Evolutionary conservation across 2,797 vertebrate genomes (phyloP).

Genomic region (Thaleichthys pacificus): DNA sequence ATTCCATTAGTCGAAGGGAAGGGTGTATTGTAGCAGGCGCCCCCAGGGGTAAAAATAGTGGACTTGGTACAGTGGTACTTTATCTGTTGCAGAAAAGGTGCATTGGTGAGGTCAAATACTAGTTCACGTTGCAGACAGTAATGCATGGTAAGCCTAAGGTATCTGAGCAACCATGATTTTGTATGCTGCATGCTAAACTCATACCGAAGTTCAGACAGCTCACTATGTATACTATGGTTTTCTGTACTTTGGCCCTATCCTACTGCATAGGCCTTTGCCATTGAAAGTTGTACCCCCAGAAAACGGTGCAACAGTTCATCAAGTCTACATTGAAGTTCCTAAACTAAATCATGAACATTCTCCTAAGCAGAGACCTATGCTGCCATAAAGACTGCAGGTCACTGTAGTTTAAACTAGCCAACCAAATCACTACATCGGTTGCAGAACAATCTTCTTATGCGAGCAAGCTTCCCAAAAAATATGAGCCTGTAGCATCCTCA

Average conservation of each 20-base stretch:
- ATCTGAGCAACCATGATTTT: neutral
- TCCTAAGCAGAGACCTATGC: slow-evolving; percentile 29
- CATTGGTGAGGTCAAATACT: slow-evolving; percentile 13
- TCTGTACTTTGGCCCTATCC: neutral
- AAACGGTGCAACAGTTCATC: neutral
- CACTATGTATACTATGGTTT: neutral
- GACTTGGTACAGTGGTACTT: neutral
- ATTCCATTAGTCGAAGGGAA: slow-evolving; percentile 15
- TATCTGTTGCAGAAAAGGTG: slow-evolving; percentile 13
- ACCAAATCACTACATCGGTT: slow-evolving; percentile 38
- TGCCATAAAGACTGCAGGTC: slow-evolving; percentile 24
- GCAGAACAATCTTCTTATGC: slow-evolving; percentile 21
- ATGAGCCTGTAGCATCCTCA: slow-evolving; percentile 51
- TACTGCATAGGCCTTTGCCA: too few species aligned
- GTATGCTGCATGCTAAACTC: neutral
- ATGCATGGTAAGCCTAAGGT: neutral
- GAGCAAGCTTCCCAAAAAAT: slow-evolving; percentile 42
- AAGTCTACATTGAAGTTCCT: slow-evolving; percentile 13
- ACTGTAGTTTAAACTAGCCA: slow-evolving; percentile 44
- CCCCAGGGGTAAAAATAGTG: slow-evolving; percentile 17
- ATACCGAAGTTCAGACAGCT: neutral
- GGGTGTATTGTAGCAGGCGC: slow-evolving; percentile 3
- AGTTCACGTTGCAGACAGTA: neutral
- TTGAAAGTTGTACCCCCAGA: neutral
- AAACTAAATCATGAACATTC: slow-evolving; percentile 12